Evolutionary conservation across 1,140 invertebrate species (phyloP), one percentile per base, ranked within the genome.

Genomic region (Calephelis virginiensis): DNA sequence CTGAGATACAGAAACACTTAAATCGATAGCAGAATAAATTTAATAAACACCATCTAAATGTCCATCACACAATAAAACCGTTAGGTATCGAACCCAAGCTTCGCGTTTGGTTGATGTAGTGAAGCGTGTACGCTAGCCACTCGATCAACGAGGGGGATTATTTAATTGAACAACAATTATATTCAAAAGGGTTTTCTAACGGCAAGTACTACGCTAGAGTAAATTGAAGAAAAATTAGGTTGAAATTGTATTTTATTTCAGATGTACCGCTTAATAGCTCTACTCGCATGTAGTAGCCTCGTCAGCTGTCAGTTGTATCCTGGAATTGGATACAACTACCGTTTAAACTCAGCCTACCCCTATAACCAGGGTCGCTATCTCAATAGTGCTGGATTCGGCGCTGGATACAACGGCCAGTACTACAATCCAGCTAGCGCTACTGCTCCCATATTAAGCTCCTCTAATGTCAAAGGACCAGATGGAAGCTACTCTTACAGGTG

Each of bases 401-500:
- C 63, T 59, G 77, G 72, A 28, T 81, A 81, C 60, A 82, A 80
- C 61, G 81, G 77, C 56, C 78, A 74, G 8, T 85, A 82, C 49
- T 80, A 86, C 61, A 80, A 78, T 65, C 50, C 76, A 17, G 69
- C 68, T 9, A 73, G 68, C 53, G 78, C 81, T 6, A 78, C 76
- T 49, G 77, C 82, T 13, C 90, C 90, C 1, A 91, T 90, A 43
- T 43, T 92, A 28, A 80, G 80, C 40, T 92, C 90, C 62, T 78
- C 78, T 0, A 88, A 82, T 67, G 82, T 86, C 40, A 81, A 84
- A 49, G 80, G 76, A 40, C 69, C 78, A 37, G 86, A 89, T 68
- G 89, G 89, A 64, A 87, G 81, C 48, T 91, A 91, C 64, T 77
- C 83, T 17, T 91, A 81, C 68, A 90, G 86, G 90, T 92, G 2